Base-by-base conservation (phyloP, 2,888 invertebrate species). In the Silvanus unidentatus region DNA sequence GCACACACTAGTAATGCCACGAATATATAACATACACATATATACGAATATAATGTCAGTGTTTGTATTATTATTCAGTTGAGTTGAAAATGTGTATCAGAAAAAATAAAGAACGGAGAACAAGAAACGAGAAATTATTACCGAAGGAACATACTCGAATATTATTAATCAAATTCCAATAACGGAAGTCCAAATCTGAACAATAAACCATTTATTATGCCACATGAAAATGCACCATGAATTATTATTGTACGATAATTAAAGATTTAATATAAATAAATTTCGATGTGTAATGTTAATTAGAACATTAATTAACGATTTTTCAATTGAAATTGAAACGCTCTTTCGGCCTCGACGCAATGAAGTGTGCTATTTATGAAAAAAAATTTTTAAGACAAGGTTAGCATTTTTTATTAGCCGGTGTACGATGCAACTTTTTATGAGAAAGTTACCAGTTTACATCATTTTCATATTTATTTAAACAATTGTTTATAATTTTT, bases 11-110 rank as follows among this genome's bases (percentile, higher is more conserved):
- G n/a, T n/a, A n/a, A n/a, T n/a, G n/a, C n/a, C n/a, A n/a, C n/a
- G n/a, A n/a, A n/a, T n/a, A n/a, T n/a, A n/a, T n/a, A n/a, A 44
- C 50, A 43, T 42, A 45, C 38, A 32, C 15, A 43, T 16, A 16
- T 12, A 42, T 16, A 15, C n/a, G 9, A n/a, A 44, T 29, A 16
- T 38, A 16, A 16, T 37, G 16, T 37, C 15, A 37, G 16, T 39
- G 11, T 39, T 22, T 28, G 2, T 13, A 5, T 4, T 4, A 11
- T 16, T 28, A 39, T 39, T 13, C 6, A 39, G 16, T n/a, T 38
- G n/a, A 36, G 13, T 15, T 38, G 22, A 22, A 22, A 5, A 22
- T 22, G 22, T 22, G 22, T 22, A 22, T 22, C 22, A 22, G 22
- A 8, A 22, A 22, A 22, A 22, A 22, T 22, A 22, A 3, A 22